These are phyloP conservation scores for Passer montanus DNA, from an alignment of 2,113 vertebrate species.

Conservation along the genomic window DNA sequence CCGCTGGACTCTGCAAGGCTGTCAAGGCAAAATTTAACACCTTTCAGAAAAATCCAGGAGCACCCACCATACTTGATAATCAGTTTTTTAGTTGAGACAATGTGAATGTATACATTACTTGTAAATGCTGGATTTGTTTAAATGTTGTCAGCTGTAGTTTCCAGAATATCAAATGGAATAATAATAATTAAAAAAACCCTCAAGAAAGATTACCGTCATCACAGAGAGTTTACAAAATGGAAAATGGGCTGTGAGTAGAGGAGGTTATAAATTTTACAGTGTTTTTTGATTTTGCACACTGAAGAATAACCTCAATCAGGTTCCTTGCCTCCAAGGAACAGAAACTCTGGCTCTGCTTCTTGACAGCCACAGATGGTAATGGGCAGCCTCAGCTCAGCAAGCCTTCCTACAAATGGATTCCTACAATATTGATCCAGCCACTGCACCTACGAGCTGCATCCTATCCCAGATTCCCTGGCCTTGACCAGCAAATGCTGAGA, in stretches of 20 bases:
- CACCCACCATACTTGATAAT: background rate
- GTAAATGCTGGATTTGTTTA: background rate
- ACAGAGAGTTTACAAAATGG: background rate
- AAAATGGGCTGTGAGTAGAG: background rate
- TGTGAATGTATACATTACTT: background rate
- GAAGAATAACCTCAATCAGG: background rate
- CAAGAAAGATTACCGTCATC: background rate
- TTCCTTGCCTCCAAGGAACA: background rate
- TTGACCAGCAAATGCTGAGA: background rate
- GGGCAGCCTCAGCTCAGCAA: background rate
- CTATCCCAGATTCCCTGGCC: background rate
- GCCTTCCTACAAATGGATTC: background rate
- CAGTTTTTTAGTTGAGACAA: background rate
- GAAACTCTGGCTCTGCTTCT: background rate
- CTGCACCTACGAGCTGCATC: background rate
- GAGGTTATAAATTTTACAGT: constrained; percentile 15
- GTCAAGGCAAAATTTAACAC: background rate
- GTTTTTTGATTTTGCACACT: background rate
- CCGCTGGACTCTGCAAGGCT: background rate
- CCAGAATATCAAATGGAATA: background rate
- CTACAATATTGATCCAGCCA: background rate
- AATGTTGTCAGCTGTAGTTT: background rate
- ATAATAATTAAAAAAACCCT: background rate
- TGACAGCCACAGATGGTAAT: background rate
- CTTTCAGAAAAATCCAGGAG: background rate